Conservation (phyloP, 2,888 invertebrate species). For the Adela reaumurella region DNA sequence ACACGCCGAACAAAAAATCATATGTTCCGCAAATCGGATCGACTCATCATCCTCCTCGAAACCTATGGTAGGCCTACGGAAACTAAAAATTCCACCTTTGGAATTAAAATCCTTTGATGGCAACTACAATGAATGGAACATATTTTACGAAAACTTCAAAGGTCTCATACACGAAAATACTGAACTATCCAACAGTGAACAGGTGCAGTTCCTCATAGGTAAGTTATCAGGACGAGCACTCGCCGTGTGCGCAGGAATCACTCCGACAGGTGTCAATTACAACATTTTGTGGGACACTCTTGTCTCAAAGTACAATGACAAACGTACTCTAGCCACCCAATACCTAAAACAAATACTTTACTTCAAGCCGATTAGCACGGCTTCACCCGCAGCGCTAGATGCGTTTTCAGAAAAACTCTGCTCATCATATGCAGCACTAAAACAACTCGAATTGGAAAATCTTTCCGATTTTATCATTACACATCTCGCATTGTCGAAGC, state of each 20-base stretch:
- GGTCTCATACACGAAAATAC: background rate
- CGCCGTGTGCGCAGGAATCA: slow-evolving; percentile 9
- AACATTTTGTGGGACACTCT: slow-evolving; percentile 1
- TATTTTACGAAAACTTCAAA: slow-evolving; percentile 3
- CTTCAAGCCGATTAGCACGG: background rate
- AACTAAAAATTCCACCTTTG: background rate
- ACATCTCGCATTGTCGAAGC: slow-evolving; percentile 9
- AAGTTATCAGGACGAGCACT: background rate
- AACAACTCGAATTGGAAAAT: background rate
- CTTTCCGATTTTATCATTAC: slow-evolving; percentile 10
- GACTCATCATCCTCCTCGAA: no score
- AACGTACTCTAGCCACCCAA: background rate
- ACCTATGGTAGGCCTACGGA: background rate
- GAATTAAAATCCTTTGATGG: background rate
- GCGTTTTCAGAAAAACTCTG: slow-evolving; percentile 1
- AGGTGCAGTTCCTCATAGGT: slow-evolving; percentile 1
- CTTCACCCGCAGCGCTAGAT: background rate
- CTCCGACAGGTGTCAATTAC: slow-evolving; percentile 24
- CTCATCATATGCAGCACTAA: slow-evolving; percentile 1
- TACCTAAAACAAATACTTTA: slow-evolving; percentile 1
- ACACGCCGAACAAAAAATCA: background rate
- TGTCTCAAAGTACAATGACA: background rate
- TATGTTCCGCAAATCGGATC: background rate
- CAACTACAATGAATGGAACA: background rate
- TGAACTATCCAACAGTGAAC: background rate